phyloP scores from a whole-genome alignment of 2,797 vertebrate genomes.

The Pantherophis vulpinus region DNA sequence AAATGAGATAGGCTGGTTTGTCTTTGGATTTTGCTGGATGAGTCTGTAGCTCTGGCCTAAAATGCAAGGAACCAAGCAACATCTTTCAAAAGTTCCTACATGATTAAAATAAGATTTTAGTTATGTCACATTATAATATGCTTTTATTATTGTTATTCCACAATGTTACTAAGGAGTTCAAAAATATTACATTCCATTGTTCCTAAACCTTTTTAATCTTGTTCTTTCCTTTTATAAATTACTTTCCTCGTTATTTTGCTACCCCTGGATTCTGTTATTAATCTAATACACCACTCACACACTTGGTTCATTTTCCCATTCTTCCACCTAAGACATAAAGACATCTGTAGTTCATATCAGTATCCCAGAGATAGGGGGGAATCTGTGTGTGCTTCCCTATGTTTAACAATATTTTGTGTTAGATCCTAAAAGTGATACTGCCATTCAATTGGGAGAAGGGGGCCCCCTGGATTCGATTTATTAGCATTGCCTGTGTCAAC shows the following conservation, averaged over 20 bases:
- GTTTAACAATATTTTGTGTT: too few species aligned
- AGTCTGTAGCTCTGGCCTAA: slow-evolving; percentile 63
- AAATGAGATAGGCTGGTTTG: slow-evolving; percentile 24
- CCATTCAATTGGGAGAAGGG: too few species aligned
- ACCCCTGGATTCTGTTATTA: neutral
- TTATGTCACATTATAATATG: neutral
- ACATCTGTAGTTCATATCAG: neutral
- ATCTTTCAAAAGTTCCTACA: slow-evolving; percentile 12
- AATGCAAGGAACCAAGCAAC: slow-evolving; percentile 20
- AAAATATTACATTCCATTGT: neutral
- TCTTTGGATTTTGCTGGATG: slow-evolving; percentile 12
- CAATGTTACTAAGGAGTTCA: neutral
- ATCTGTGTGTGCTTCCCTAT: neutral
- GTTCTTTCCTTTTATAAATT: neutral
- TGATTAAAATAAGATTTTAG: neutral
- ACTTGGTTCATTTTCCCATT: neutral
- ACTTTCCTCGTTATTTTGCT: neutral
- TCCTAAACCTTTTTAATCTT: neutral
- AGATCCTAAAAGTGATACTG: too few species aligned
- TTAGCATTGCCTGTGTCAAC: too few species aligned
- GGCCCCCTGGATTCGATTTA: too few species aligned
- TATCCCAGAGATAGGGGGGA: neutral
- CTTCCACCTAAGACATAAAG: neutral
- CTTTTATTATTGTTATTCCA: neutral
- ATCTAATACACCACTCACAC: neutral